These are phyloP conservation scores for Tenebrosternarchus preto DNA, from an alignment of 2,113 vertebrate species.

Conservation along the genomic window DNA sequence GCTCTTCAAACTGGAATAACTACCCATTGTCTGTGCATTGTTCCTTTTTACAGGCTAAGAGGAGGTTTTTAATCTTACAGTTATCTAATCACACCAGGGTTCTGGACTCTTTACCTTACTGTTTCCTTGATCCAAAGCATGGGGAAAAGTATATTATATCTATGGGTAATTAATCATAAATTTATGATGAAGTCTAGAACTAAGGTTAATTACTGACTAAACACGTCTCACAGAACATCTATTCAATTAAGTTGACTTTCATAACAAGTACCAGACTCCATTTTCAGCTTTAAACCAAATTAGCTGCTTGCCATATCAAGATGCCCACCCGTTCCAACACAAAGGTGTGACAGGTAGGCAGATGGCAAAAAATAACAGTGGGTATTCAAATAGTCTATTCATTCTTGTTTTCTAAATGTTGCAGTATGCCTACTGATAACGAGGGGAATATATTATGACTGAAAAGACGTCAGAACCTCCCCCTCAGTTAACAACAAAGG, in stretches of 20 bases:
- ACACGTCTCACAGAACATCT: slow-evolving; percentile 17
- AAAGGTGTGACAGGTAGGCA: background rate
- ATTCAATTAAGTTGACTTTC: slow-evolving; percentile 9
- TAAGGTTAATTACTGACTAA: slow-evolving; percentile 47
- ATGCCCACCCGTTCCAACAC: too few relatives aligned
- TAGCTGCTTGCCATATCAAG: background rate
- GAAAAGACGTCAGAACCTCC: slow-evolving; percentile 44
- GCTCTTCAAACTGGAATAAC: slow-evolving; percentile 44
- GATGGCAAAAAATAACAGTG: background rate
- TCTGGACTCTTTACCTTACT: slow-evolving; percentile 28
- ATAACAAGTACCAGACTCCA: background rate
- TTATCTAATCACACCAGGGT: slow-evolving; percentile 37
- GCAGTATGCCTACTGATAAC: slow-evolving; percentile 26
- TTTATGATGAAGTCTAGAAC: slow-evolving; percentile 47
- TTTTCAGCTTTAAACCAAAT: background rate
- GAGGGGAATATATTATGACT: slow-evolving; percentile 43
- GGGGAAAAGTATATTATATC: slow-evolving; percentile 45
- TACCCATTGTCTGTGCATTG: slow-evolving; percentile 35
- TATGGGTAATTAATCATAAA: slow-evolving; percentile 39
- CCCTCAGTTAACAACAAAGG: slow-evolving; percentile 53
- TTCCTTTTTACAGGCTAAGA: slow-evolving; percentile 25
- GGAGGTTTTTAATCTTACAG: slow-evolving; percentile 31
- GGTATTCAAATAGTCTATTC: slow-evolving; percentile 29
- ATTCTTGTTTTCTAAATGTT: slow-evolving; percentile 33
- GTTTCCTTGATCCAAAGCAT: slow-evolving; percentile 41